A percentile compares a stretch with the other conserved stretches of the same genome.
These are phyloP conservation scores for Halichoeres trimaculatus DNA, from an alignment of 2,113 vertebrate genomes.

Conservation along the genomic window DNA sequence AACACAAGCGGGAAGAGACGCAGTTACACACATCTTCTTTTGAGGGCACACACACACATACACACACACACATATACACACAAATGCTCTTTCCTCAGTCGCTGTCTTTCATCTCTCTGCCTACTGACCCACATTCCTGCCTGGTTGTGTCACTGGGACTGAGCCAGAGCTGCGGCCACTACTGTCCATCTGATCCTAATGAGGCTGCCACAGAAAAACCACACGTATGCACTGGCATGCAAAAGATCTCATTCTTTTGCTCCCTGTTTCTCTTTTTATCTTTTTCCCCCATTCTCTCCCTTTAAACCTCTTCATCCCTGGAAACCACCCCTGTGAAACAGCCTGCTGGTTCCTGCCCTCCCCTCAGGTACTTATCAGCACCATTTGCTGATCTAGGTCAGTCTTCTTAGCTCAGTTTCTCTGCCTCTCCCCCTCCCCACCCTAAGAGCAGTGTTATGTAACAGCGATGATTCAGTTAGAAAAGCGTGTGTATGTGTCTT, in stretches of 20 bases:
- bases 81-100: constrained; percentile 53
- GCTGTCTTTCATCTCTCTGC: constrained; percentile 45
- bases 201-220: constrained; percentile 19
- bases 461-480: constrained; percentile 70
- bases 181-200: constrained; percentile 58
- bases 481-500: constrained; percentile 53
- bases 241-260: constrained; percentile 6
- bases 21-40: constrained; percentile 36
- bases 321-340: not conserved
- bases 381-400: constrained; percentile 73
- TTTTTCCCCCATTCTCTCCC: not conserved
- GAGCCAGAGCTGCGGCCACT: constrained; percentile 20
- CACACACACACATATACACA: too few species aligned
- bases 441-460: constrained; percentile 69
- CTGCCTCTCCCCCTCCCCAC: constrained; percentile 51
- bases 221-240: constrained; percentile 9
- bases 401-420: constrained; percentile 50
- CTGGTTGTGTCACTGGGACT: constrained; percentile 70
- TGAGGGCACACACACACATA: constrained; percentile 2
- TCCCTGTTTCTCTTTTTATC: not conserved
- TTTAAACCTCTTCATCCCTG: not conserved
- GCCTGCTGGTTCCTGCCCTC: constrained; percentile 21
- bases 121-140: constrained; percentile 77
- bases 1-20: constrained; percentile 58
- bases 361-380: constrained; percentile 63